Conservation (phyloP, 2,888 invertebrate genomes). For the Drosophila demipolita region DNA sequence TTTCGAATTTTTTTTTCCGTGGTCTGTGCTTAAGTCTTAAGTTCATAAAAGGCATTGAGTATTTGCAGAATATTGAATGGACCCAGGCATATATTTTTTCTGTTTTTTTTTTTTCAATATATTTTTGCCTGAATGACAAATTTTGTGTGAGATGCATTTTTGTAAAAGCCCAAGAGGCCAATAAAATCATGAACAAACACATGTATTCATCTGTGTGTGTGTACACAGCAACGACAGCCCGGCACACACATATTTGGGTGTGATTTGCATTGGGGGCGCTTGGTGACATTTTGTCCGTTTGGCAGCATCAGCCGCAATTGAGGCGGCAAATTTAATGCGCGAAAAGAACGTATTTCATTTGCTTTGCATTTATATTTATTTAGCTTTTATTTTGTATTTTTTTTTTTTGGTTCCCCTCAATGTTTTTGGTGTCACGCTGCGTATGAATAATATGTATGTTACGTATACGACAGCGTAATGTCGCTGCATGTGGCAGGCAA, state of each 20-base stretch:
- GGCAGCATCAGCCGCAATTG: constrained; percentile 63
- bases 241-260: constrained; percentile 23
- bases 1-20: background rate
- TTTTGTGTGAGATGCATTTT: constrained; percentile 64
- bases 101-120: background rate
- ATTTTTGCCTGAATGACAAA: constrained; percentile 60
- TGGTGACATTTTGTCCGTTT: constrained; percentile 41
- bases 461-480: constrained; percentile 62
- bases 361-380: constrained; percentile 35
- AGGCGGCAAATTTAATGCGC: constrained; percentile 72
- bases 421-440: constrained; percentile 67
- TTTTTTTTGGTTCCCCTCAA: too few relatives aligned
- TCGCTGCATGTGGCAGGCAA: constrained; percentile 59
- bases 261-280: constrained; percentile 54
- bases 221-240: background rate
- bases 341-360: constrained; percentile 66
- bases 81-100: background rate
- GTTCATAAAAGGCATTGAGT: constrained; percentile 7
- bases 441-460: constrained; percentile 73
- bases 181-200: constrained; percentile 44
- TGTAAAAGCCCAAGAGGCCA: constrained; percentile 47
- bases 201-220: background rate
- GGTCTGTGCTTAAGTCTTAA: background rate
- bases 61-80: constrained; percentile 14
- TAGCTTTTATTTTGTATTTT: background rate